Evolutionary conservation across 1,140 invertebrate genomes (phyloP).

Genomic region (Holotrichia oblita): DNA sequence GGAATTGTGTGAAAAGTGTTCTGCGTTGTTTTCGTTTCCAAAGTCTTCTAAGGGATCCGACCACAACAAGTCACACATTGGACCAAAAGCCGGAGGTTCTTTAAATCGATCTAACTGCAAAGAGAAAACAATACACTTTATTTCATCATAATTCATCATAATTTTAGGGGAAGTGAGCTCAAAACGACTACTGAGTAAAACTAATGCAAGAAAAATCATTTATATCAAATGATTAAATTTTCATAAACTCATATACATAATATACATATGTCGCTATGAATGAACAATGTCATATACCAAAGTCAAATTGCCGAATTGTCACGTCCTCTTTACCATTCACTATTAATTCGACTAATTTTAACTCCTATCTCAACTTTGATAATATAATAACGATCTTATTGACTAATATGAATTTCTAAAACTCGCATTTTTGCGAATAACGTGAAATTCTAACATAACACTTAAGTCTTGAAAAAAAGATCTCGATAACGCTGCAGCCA

Average conservation of each 20-base stretch:
- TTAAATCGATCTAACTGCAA: slow-evolving; percentile 99
- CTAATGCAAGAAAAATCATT: no score
- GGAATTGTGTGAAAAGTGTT: slow-evolving; percentile 99
- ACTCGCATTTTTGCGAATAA: not conserved
- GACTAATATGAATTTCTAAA: not conserved
- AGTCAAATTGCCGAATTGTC: not conserved
- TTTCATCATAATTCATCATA: no score
- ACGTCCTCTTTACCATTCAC: not conserved
- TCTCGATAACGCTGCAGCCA: not conserved
- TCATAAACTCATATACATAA: no score
- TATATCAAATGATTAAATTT: no score
- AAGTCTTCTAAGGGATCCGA: slow-evolving; percentile 99
- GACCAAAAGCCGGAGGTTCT: slow-evolving; percentile 99
- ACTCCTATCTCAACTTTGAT: not conserved
- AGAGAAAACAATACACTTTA: slow-evolving; percentile 49
- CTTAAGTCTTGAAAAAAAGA: not conserved
- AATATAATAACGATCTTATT: not conserved
- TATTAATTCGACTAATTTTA: no score
- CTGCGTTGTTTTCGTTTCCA: slow-evolving; percentile 99
- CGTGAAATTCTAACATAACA: not conserved
- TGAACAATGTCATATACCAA: not conserved
- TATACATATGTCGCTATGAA: no score
- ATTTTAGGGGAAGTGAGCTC: no score
- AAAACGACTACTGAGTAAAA: no score
- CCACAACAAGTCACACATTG: slow-evolving; percentile 99